These are phyloP conservation scores for Liopterus haemorrhoidalis DNA, from an alignment of 2,888 invertebrate genomes.

Conservation along the genomic window DNA sequence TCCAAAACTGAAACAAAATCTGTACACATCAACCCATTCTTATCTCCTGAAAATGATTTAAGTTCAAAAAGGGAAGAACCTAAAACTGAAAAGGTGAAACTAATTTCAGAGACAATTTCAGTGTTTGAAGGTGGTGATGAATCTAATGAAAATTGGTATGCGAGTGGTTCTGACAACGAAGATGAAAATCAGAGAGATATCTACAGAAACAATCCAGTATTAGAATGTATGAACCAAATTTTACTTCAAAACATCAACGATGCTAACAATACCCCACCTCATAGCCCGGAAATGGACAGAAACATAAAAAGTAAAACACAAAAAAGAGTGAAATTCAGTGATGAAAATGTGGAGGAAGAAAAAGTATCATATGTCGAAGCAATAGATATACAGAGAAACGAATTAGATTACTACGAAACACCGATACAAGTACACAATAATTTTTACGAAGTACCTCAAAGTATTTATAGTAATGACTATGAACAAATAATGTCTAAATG, in stretches of 20 bases:
- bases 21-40: neutral
- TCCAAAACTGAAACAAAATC: conserved; percentile 13
- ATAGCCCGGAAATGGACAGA: conserved; percentile 43
- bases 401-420: conserved; percentile 45
- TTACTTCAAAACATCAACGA: conserved; percentile 65
- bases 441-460: conserved; percentile 62
- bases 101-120: conserved; percentile 46
- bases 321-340: conserved; percentile 45
- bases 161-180: conserved; percentile 71
- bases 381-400: no score
- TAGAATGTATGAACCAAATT: conserved; percentile 83
- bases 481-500: conserved; percentile 59
- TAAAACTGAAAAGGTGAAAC: neutral
- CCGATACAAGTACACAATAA: conserved; percentile 46
- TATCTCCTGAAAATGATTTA: conserved; percentile 1
- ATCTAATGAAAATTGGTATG: conserved; percentile 72
- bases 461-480: conserved; percentile 69
- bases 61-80: neutral
- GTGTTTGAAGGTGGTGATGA: conserved; percentile 46
- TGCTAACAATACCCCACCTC: conserved; percentile 42
- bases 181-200: conserved; percentile 64
- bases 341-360: conserved; percentile 32
- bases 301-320: conserved; percentile 36
- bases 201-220: conserved; percentile 74
- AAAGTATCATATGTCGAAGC: neutral